Percentiles rank a stretch among this genome's conserved stretches.
phyloP scores from a whole-genome alignment of 2,797 vertebrate species.

The Huso huso region DNA sequence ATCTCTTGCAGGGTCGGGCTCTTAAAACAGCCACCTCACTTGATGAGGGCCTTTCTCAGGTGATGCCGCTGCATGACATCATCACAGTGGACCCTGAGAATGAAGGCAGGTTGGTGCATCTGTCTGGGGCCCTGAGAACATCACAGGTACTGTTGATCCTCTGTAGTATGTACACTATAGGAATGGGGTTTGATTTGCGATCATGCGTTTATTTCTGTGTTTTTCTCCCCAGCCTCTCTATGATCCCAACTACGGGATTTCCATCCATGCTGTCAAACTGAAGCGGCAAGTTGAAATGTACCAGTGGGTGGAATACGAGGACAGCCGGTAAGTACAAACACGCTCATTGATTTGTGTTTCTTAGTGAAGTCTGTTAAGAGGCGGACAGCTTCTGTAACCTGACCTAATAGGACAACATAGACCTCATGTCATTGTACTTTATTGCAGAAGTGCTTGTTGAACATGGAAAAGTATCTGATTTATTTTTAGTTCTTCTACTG shows the following conservation, averaged over 20 bases:
- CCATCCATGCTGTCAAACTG: slow-evolving; percentile 80
- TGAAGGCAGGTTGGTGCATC: slow-evolving; percentile 73
- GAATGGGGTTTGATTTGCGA: not conserved
- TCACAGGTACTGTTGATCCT: slow-evolving; percentile 59
- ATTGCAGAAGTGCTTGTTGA: no score
- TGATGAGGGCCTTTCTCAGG: slow-evolving; percentile 81
- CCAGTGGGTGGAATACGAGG: slow-evolving; percentile 87
- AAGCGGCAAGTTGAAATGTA: slow-evolving; percentile 92
- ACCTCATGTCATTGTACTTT: no score
- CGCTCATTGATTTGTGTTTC: no score
- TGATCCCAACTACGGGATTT: slow-evolving; percentile 86
- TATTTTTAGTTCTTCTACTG: no score
- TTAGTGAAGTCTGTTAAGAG: no score
- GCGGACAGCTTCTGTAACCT: no score
- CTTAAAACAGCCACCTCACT: slow-evolving; percentile 70
- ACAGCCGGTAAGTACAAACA: slow-evolving; percentile 67
- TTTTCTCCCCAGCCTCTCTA: slow-evolving; percentile 68
- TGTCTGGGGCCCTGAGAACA: slow-evolving; percentile 68
- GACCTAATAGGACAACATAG: no score
- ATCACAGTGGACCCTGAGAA: slow-evolving; percentile 62
- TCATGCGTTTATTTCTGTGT: slow-evolving; percentile 2
- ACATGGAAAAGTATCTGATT: no score
- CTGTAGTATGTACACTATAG: not conserved
- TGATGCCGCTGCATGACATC: slow-evolving; percentile 60
- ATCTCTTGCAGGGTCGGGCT: slow-evolving; percentile 65